A percentile compares a stretch with the other conserved stretches of the same genome.
phyloP scores from a whole-genome alignment of 1,140 invertebrate genomes.

The Apis florea region DNA sequence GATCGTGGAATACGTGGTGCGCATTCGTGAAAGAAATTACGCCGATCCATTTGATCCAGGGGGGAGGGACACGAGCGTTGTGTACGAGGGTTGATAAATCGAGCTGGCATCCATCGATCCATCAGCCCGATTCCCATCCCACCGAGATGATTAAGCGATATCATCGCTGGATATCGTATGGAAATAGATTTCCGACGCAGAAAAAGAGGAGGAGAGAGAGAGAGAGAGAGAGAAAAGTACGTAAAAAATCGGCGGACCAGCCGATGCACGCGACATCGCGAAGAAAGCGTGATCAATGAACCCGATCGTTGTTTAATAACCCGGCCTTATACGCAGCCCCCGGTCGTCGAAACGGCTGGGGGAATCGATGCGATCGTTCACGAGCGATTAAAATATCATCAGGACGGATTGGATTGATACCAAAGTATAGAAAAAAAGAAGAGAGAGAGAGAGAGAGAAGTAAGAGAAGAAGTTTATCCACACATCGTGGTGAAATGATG shows the following conservation, averaged over 20 bases:
- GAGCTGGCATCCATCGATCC: conserved; percentile 59
- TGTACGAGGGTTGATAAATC: conserved; percentile 61
- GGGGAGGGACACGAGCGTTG: conserved; percentile 3
- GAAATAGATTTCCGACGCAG: conserved; percentile 31
- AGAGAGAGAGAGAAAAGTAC: neutral
- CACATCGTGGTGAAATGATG: no score
- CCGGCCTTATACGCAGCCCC: no score
- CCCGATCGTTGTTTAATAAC: conserved; percentile 2
- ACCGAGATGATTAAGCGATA: conserved; percentile 33
- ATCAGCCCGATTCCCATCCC: conserved; percentile 56
- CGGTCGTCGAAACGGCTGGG: no score
- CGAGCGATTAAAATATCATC: neutral
- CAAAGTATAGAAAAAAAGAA: no score
- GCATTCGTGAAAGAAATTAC: conserved; percentile 24
- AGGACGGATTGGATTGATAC: neutral
- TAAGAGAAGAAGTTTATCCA: no score
- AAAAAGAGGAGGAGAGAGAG: neutral
- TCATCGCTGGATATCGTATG: neutral
- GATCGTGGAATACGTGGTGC: conserved; percentile 1
- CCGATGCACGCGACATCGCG: conserved; percentile 13
- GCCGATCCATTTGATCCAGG: conserved; percentile 22
- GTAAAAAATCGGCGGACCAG: neutral
- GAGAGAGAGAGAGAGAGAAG: no score
- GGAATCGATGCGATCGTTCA: neutral
- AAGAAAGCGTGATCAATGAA: conserved; percentile 14